A percentile compares a stretch with the other conserved stretches of the same genome.
phyloP scores from a whole-genome alignment of 37 sponge, comb jelly and placozoan genomes.

The Axinella damicornis region DNA sequence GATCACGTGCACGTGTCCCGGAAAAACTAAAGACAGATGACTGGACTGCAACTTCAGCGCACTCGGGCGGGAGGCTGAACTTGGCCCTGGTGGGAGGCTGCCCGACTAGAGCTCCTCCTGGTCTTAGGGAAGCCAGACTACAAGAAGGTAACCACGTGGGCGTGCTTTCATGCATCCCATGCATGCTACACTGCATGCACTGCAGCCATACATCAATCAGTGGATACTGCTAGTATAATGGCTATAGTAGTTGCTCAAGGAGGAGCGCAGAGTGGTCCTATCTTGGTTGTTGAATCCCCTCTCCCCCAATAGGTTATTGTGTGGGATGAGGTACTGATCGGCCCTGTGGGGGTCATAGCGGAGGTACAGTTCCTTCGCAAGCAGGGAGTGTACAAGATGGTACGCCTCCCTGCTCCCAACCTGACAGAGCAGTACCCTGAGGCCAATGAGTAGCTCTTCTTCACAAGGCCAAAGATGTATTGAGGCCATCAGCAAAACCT shows the following conservation, averaged over 20 bases:
- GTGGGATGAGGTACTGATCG: conserved; percentile 76
- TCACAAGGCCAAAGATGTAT: conserved; percentile 66
- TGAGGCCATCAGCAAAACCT: conserved; percentile 70
- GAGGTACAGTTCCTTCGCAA: conserved; percentile 74
- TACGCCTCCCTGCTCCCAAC: conserved; percentile 50
- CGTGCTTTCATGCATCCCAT: too few species aligned
- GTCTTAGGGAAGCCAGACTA: conserved; percentile 23
- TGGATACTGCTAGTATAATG: too few species aligned
- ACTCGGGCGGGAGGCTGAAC: conserved; percentile 53
- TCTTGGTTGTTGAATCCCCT: too few species aligned
- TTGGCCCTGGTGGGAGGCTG: conserved; percentile 53
- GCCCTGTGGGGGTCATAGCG: conserved; percentile 70
- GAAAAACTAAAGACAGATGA: too few species aligned
- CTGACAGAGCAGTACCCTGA: conserved; percentile 36
- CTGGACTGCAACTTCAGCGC: too few species aligned
- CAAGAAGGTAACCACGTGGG: conserved; percentile 52
- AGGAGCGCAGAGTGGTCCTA: too few species aligned
- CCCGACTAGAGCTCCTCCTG: conserved; percentile 47
- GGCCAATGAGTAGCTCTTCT: conserved; percentile 60
- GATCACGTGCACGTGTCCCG: too few species aligned
- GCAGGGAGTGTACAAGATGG: conserved; percentile 78
- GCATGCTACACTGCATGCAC: too few species aligned
- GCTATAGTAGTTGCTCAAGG: too few species aligned
- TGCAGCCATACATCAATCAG: too few species aligned
- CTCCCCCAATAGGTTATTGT: conserved; percentile 70